A percentile compares a stretch with the other conserved stretches of the same genome.
These are phyloP conservation scores for Dasypus novemcinctus DNA, from an alignment of 2,113 vertebrate genomes.

Conservation along the genomic window DNA sequence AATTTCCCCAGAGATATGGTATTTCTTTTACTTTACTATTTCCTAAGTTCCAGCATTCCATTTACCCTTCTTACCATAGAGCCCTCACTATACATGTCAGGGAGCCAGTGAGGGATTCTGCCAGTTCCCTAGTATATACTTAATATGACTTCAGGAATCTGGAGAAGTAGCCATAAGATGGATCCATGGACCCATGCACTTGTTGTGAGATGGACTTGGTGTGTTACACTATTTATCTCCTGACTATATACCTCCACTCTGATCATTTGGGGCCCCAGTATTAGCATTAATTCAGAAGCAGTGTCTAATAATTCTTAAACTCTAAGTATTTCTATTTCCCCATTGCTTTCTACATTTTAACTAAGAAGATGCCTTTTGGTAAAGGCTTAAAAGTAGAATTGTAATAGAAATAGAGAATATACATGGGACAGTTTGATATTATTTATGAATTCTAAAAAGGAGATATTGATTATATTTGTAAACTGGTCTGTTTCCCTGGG, in stretches of 20 bases:
- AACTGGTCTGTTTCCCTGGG: too few species aligned
- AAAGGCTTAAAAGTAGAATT: not conserved
- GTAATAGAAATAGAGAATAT: not conserved
- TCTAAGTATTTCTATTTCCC: not conserved
- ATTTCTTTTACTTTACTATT: not conserved
- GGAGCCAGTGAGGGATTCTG: not conserved
- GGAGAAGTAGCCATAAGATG: not conserved
- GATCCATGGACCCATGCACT: not conserved
- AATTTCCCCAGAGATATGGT: too few species aligned
- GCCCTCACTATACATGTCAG: not conserved
- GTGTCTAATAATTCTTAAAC: not conserved
- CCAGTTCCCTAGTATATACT: not conserved
- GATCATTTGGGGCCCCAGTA: not conserved
- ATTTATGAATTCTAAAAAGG: too few species aligned
- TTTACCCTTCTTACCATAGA: not conserved
- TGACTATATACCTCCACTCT: not conserved
- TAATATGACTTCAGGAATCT: not conserved
- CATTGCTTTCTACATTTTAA: not conserved
- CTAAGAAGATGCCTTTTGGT: not conserved
- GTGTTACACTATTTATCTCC: not conserved
- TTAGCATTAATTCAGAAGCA: not conserved
- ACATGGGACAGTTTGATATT: too few species aligned
- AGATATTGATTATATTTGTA: too few species aligned
- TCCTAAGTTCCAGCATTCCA: not conserved
- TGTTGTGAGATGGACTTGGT: not conserved